These are phyloP conservation scores for Dorcus hopei DNA, from an alignment of 2,888 invertebrate species.

Conservation along the genomic window DNA sequence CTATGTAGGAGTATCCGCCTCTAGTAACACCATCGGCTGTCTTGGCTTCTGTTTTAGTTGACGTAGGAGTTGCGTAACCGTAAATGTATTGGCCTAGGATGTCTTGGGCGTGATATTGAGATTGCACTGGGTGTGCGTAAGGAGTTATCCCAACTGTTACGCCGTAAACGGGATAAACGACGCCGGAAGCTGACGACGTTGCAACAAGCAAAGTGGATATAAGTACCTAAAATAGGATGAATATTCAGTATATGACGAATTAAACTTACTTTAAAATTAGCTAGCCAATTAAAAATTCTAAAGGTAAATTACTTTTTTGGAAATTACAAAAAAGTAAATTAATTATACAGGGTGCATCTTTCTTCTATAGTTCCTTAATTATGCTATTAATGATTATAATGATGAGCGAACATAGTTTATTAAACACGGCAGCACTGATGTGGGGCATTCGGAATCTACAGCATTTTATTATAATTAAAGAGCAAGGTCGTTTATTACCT, in stretches of 20 bases:
- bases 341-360: no score
- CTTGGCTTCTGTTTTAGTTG: constrained; percentile 62
- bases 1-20: constrained; percentile 68
- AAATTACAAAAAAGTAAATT: no score
- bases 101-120: constrained; percentile 56
- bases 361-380: no score
- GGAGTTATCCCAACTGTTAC: constrained; percentile 45
- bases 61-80: constrained; percentile 64
- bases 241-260: background rate
- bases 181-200: constrained; percentile 11
- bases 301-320: no score
- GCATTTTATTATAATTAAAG: no score
- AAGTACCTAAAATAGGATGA: constrained; percentile 6
- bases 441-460: no score
- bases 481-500: no score
- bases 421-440: no score
- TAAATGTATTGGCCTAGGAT: constrained; percentile 58
- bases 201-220: constrained; percentile 13
- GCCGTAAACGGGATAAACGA: constrained; percentile 39
- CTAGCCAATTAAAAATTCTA: no score
- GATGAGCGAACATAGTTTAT: no score
- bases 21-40: constrained; percentile 61
- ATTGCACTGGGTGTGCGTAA: constrained; percentile 43
- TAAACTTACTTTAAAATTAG: no score
- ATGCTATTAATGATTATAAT: no score